Conservation (phyloP, 1,140 invertebrate genomes). For the Vanessa atalanta region DNA sequence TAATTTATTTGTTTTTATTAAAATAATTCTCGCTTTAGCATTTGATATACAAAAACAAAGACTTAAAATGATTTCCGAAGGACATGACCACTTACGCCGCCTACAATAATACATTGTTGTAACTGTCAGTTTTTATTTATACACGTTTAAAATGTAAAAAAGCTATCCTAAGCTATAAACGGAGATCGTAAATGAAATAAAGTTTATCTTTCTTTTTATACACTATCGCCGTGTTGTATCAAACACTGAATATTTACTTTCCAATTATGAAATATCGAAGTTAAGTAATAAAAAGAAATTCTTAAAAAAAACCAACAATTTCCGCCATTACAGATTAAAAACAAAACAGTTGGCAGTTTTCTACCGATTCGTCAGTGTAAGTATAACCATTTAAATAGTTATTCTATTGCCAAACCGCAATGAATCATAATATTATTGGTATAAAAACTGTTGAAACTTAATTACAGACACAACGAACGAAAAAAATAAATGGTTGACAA, state of each 20-base stretch:
- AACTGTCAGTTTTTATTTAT: not conserved
- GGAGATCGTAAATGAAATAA: slow-evolving; percentile 14
- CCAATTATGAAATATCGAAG: slow-evolving; percentile 6
- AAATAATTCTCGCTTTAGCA: not conserved
- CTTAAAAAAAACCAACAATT: too few species aligned
- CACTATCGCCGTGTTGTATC: not conserved
- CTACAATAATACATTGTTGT: not conserved
- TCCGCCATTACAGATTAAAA: too few species aligned
- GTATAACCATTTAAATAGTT: not conserved
- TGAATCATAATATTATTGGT: too few species aligned
- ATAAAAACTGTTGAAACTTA: not conserved
- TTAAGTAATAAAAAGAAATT: not conserved
- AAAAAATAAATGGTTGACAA: not conserved
- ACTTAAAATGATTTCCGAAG: not conserved
- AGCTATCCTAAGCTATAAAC: slow-evolving; percentile 4
- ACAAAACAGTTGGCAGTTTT: too few species aligned
- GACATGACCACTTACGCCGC: not conserved
- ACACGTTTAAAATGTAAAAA: not conserved
- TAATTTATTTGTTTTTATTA: not conserved
- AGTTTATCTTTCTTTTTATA: slow-evolving; percentile 13
- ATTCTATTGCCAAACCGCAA: not conserved
- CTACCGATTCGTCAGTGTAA: too few species aligned
- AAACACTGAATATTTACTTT: slow-evolving; percentile 7
- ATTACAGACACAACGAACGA: not conserved
- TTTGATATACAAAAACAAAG: not conserved